Base-by-base conservation (phyloP, 2,888 invertebrate genomes). In the Argyresthia goedartella region DNA sequence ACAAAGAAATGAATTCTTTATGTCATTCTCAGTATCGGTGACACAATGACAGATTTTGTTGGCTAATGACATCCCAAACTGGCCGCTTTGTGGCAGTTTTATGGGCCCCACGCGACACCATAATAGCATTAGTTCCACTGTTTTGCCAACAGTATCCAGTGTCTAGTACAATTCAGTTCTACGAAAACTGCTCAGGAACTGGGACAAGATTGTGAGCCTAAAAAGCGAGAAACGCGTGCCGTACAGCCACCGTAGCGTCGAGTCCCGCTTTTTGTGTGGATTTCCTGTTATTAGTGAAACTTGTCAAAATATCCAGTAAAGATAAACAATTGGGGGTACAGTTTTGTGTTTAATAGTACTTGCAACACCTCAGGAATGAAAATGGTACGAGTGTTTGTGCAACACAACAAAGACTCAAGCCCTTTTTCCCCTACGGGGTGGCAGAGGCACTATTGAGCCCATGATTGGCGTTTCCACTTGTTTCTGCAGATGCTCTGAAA, bases 21-120 rank as follows among this genome's bases (percentile, higher is more conserved):
- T 59, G 53, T 54, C 65, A 58, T 82, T 81, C 81, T 61, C 59
- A 60, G 81, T 79, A 81, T 61, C 56, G 59, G 61, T 60, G 65
- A 57, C 55, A 73, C 74, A 75, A 81, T 69, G 67, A 63, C 55
- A 67, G 70, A 72, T 71, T 71, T 71, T 70, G 73, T 66, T 61
- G 67, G 58, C 74, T 82, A 84, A 79, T 78, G 79, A 81, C 73
- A 70, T 70, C 62, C 69, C 68, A 66, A 66, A 58, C 69, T 66
- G 67, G 79, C 72, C 73, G 75, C 79, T 72, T 81, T 84, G 84
- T 82, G 82, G 82, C 61, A 57, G 69, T 58, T 85, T 84, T 85
- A 84, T 78, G 77, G 75, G 69, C 68, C 75, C 86, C 86, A 86
- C 86, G 86, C 86, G 86, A 81, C 86, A 76, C 67, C 69, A 81